phyloP scores from a whole-genome alignment of 2,888 invertebrate species.

The Plagodis dolabraria region DNA sequence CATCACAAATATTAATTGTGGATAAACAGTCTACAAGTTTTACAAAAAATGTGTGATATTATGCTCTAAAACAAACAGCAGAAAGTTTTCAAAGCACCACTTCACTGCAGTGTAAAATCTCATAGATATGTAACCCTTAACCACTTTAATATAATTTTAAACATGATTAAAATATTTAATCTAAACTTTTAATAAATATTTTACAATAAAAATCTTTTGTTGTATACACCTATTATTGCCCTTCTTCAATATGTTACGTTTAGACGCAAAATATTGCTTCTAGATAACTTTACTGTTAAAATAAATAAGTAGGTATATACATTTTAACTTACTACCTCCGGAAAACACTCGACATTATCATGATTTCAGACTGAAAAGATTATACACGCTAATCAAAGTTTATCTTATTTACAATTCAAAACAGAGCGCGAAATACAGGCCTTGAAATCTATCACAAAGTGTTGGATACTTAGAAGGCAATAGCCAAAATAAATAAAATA shows the following conservation, averaged over 20 bases:
- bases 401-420: constrained; percentile 81
- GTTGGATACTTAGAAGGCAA: constrained; percentile 74
- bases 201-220: constrained; percentile 73
- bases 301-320: constrained; percentile 64
- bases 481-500: constrained; percentile 72
- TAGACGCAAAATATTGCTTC: constrained; percentile 50
- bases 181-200: constrained; percentile 68
- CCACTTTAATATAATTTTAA: constrained; percentile 60
- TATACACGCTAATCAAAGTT: constrained; percentile 63
- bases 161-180: constrained; percentile 64
- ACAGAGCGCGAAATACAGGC: constrained; percentile 69
- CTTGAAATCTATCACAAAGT: constrained; percentile 78
- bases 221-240: constrained; percentile 82
- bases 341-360: constrained; percentile 60
- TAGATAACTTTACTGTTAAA: constrained; percentile 50
- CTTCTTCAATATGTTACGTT: constrained; percentile 64
- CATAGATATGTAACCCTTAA: constrained; percentile 64
- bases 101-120: constrained; percentile 57
- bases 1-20: constrained; percentile 58
- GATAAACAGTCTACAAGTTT: constrained; percentile 45
- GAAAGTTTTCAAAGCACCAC: constrained; percentile 68
- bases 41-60: constrained; percentile 28
- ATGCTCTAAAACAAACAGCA: constrained; percentile 47
- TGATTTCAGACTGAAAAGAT: constrained; percentile 64
- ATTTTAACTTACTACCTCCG: constrained; percentile 48